Percentiles rank a stretch among this genome's conserved stretches.
Conservation (phyloP, 2,113 vertebrate species). For the Pedetes capensis region DNA sequence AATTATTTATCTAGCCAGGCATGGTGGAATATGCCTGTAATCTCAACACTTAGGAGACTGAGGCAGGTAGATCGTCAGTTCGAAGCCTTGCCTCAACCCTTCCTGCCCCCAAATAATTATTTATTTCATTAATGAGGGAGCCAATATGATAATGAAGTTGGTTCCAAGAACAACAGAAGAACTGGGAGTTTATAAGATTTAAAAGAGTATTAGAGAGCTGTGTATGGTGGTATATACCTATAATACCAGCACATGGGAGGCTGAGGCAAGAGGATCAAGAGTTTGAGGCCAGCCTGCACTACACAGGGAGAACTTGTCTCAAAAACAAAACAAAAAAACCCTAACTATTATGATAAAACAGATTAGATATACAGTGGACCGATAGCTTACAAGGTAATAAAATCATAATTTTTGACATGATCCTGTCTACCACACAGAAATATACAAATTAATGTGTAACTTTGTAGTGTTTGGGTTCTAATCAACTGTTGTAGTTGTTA, state of each 20-base stretch:
- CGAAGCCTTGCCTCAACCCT: too few relatives aligned
- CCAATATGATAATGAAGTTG: neutral
- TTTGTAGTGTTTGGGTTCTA: neutral
- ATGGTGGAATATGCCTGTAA: too few relatives aligned
- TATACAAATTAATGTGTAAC: constrained; percentile 5
- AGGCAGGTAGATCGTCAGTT: too few relatives aligned
- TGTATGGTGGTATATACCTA: too few relatives aligned
- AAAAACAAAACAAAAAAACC: neutral
- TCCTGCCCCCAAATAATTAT: too few relatives aligned
- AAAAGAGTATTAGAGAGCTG: neutral
- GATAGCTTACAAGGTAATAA: neutral
- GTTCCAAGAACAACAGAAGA: neutral
- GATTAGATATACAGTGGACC: neutral
- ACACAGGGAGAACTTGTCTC: too few relatives aligned
- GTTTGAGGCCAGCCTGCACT: too few relatives aligned
- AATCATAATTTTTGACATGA: constrained; percentile 18
- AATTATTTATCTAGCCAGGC: neutral
- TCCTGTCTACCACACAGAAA: constrained; percentile 3
- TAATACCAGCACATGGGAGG: neutral
- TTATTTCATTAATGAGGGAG: neutral
- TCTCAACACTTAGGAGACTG: too few relatives aligned
- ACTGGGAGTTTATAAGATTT: neutral
- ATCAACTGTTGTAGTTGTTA: too few relatives aligned
- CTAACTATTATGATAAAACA: neutral
- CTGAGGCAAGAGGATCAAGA: neutral